Base-by-base conservation (phyloP, 2,888 invertebrate genomes). In the Acleris emargana region DNA sequence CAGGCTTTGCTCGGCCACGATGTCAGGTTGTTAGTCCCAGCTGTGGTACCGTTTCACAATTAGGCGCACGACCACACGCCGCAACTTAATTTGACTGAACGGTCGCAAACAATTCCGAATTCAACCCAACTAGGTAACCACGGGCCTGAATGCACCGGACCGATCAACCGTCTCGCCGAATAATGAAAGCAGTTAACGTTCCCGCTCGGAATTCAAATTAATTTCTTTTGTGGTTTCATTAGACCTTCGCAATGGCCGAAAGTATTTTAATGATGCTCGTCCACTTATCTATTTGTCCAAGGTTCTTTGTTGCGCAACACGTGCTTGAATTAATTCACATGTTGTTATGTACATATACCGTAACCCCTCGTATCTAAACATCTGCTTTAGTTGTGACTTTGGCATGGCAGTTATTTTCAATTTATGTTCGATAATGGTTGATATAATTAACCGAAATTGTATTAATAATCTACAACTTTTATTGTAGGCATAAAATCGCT, bases 21-120 rank as follows among this genome's bases (percentile, higher is more conserved):
- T 66, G 62, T 62, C 43, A 45, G 58, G 47, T 58, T 58, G 64
- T 66, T 66, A 54, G 67, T 66, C 57, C 53, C 52, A 25, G 47
- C 49, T 61, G 58, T 67, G 50, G 67, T 69, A 71, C 68, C 68
- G 71, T 71, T 73, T 64, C 53, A 62, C 67, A 67, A 71, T 71
- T 62, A 69, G 54, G 62, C 50, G 63, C 60, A 57, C 60, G 66
- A 66, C 66, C 66, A 61, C 66, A 66, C 60, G 57, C 54, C 59
- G 50, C 47, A 64, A 66, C 51, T 61, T 57, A 66, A 66, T 66
- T 47, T 66, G 60, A 52, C 59, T 64, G 64, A 54, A 50, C 54
- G 50, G 64, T 54, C 20, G 54, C 64, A 59, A 54, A 60, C 54
- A 55, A 60, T 51, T 47, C 58, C 49, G 25, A 64, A 54, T 59